Conservation (phyloP, 2,113 vertebrate species). For the Oreocharis arfaki region DNA sequence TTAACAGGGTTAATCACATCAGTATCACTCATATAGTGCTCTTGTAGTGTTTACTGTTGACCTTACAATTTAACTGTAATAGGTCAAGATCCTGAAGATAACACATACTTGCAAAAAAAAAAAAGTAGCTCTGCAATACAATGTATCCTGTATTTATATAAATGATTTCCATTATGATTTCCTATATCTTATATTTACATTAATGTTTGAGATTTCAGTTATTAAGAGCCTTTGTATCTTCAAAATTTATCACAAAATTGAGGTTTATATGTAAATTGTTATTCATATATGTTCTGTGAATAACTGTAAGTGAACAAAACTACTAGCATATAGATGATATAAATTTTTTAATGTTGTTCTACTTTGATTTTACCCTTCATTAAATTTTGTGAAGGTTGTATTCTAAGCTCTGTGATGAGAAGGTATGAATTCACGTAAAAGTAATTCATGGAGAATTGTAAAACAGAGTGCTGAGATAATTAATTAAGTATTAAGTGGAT, state of each 20-base stretch:
- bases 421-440: constrained; percentile 21
- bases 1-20: not conserved
- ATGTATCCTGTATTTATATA: not conserved
- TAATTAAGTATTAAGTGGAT: constrained; percentile 44
- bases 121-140: not conserved
- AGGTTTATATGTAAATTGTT: not conserved
- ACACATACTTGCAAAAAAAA: not conserved
- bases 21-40: not conserved
- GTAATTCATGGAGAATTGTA: constrained; percentile 30
- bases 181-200: not conserved
- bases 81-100: not conserved
- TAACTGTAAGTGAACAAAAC: not conserved
- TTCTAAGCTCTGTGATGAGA: constrained; percentile 10
- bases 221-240: not conserved
- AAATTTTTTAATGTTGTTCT: not conserved
- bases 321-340: not conserved
- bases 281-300: not conserved
- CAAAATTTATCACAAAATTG: not conserved
- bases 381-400: constrained; percentile 26
- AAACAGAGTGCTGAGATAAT: constrained; percentile 12
- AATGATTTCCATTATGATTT: not conserved
- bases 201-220: not conserved
- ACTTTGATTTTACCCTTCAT: constrained; percentile 43
- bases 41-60: not conserved
- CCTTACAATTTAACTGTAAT: not conserved